Base-by-base conservation (phyloP, 2,888 invertebrate genomes). In the Melanostoma mellinum region DNA sequence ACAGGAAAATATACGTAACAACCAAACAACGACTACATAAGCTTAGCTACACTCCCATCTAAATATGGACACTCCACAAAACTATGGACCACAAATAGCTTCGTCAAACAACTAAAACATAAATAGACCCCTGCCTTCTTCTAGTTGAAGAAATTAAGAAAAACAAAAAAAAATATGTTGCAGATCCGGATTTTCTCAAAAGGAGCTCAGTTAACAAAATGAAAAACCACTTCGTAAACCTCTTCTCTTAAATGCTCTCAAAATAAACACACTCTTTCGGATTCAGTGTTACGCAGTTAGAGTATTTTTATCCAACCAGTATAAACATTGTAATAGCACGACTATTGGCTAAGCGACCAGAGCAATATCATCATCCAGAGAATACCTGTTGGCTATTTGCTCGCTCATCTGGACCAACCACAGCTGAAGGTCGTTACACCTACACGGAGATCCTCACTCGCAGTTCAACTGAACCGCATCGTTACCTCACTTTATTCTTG, bases 381-480 rank as follows among this genome's bases (percentile, higher is more conserved):
- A 61, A 61, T 46, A 61, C 46, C 61, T 46, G 61, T 61, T 61
- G 61, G 6, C 40, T 46, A 61, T 46, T 61, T 35, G 6, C 46
- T 61, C 46, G 6, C 46, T 61, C 61, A 61, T 46, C 35, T 61
- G 61, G 61, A 61, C 61, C 61, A 58, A 33, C 58, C 40, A 33
- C 42, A 46, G 33, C 61, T 61, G 61, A 61, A 61, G 61, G 61
- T 61, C 61, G 61, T 61, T 61, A 61, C 61, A 61, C 61, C 61
- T 61, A 61, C 61, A 61, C 44, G 61, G 30, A 20, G 56, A 36
- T 38, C 55, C 20, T 38, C 55, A 20, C 20, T 20, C 20, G 20
- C 20, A 20, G 55, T 40, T 40, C 20, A 36, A 20, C 46, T 61
- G 10, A 46, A 20, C 33, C 10, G 60, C 6, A 60, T 20, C 46